A percentile compares a stretch with the other conserved stretches of the same genome.
These are phyloP conservation scores for Rapana venosa DNA, from an alignment of 2,888 invertebrate genomes.

Conservation along the genomic window DNA sequence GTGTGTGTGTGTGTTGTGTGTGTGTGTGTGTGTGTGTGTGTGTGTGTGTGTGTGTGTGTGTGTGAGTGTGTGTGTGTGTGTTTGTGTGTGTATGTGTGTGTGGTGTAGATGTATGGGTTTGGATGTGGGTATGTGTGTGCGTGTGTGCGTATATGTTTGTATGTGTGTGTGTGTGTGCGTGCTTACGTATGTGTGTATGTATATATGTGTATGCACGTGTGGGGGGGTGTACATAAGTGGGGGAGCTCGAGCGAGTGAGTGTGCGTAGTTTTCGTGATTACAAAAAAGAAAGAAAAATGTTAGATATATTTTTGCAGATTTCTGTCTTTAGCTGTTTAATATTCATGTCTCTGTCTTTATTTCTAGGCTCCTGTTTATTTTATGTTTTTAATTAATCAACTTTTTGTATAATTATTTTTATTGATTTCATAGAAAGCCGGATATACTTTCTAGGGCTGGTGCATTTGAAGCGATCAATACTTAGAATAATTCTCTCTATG, in stretches of 20 bases:
- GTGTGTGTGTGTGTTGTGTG: slow-evolving; percentile 15
- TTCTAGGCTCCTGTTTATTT: background rate
- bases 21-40: slow-evolving; percentile 19
- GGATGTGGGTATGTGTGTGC: background rate
- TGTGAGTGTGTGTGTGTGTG: background rate
- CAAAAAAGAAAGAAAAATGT: no score
- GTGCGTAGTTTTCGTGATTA: background rate
- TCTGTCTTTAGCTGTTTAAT: background rate
- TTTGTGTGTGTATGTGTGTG: slow-evolving; percentile 4
- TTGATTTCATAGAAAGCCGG: background rate
- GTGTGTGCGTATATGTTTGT: no score
- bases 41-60: background rate
- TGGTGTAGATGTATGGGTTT: no score
- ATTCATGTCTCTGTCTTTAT: background rate
- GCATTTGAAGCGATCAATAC: no score
- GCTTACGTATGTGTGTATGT: background rate
- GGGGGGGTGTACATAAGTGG: background rate
- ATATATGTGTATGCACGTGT: background rate
- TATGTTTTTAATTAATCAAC: background rate
- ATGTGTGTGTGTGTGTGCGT: background rate
- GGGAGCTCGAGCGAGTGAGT: background rate
- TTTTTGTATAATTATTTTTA: background rate
- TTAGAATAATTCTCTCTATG: no score
- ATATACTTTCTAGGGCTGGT: no score
- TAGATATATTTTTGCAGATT: background rate